A percentile compares a stretch with the other conserved stretches of the same genome.
Evolutionary conservation across 2,888 invertebrate genomes (phyloP).

Genomic region (Aelia acuminata): DNA sequence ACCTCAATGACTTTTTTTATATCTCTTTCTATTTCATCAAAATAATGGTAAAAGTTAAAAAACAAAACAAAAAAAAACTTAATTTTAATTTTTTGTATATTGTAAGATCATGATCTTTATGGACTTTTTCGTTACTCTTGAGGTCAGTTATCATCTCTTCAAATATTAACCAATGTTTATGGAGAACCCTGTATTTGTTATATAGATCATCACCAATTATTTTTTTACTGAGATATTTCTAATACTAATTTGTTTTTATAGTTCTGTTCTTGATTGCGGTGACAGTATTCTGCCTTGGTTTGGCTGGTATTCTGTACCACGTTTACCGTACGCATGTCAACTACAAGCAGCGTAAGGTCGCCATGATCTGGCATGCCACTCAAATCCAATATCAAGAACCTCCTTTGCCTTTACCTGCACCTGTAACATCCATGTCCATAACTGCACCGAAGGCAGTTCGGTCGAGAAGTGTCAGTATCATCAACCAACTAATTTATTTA

Average conservation of each 20-base stretch:
- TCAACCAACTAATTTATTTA: neutral
- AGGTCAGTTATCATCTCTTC: no score
- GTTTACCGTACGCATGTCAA: conserved; percentile 82
- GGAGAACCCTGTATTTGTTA: no score
- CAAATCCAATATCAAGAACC: conserved; percentile 62
- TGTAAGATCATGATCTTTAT: no score
- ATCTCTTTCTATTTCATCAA: no score
- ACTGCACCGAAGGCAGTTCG: conserved; percentile 64
- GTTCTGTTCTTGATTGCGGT: conserved; percentile 86
- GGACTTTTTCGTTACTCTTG: no score
- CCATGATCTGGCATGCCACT: conserved; percentile 80
- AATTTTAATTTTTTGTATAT: no score
- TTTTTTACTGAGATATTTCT: neutral
- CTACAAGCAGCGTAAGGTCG: conserved; percentile 80
- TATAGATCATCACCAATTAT: neutral
- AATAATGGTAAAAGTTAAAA: no score
- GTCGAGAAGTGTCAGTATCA: conserved; percentile 65
- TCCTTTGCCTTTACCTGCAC: conserved; percentile 61
- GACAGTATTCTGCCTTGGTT: conserved; percentile 80
- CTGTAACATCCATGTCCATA: no score
- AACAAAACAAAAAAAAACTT: no score
- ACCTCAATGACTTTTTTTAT: no score
- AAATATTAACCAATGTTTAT: no score
- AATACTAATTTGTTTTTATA: conserved; percentile 68
- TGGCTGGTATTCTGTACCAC: conserved; percentile 79